Conservation (phyloP, 2,888 invertebrate genomes). For the Xylocampa areola region DNA sequence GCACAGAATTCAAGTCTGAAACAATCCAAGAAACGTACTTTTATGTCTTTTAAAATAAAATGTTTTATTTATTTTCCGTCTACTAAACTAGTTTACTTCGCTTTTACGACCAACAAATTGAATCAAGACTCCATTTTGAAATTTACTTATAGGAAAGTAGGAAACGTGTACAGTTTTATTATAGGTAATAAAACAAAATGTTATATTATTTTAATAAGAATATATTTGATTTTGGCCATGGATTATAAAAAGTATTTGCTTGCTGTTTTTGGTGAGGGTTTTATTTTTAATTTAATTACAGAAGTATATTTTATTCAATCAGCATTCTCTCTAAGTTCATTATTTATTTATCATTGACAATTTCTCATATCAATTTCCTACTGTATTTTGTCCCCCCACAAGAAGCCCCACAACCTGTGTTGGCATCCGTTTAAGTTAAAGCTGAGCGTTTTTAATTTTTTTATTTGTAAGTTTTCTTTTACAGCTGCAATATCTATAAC, state of each 20-base stretch:
- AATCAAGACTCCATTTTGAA: constrained; percentile 42
- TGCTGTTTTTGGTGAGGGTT: constrained; percentile 54
- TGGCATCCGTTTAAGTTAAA: too few species aligned
- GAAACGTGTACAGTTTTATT: constrained; percentile 25
- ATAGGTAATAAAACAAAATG: constrained; percentile 33
- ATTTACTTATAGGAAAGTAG: constrained; percentile 28
- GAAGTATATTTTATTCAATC: too few species aligned
- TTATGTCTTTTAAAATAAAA: constrained; percentile 9
- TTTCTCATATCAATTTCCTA: too few species aligned
- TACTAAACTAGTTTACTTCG: constrained; percentile 25
- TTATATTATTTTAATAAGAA: constrained; percentile 30
- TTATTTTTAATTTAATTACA: constrained; percentile 19
- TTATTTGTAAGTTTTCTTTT: constrained; percentile 37
- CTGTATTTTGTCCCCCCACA: too few species aligned
- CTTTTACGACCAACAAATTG: constrained; percentile 45
- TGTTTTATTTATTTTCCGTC: constrained; percentile 34
- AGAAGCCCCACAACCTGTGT: too few species aligned
- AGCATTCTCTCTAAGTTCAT: too few species aligned
- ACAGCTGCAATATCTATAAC: constrained; percentile 59
- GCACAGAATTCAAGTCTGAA: too few species aligned
- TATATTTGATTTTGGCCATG: constrained; percentile 41
- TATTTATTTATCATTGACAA: too few species aligned
- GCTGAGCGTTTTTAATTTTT: too few species aligned
- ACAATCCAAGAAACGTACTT: not conserved
- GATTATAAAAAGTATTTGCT: constrained; percentile 41